Base-by-base conservation (phyloP, 2,113 vertebrate species). In the Ibidorhyncha struthersii region DNA sequence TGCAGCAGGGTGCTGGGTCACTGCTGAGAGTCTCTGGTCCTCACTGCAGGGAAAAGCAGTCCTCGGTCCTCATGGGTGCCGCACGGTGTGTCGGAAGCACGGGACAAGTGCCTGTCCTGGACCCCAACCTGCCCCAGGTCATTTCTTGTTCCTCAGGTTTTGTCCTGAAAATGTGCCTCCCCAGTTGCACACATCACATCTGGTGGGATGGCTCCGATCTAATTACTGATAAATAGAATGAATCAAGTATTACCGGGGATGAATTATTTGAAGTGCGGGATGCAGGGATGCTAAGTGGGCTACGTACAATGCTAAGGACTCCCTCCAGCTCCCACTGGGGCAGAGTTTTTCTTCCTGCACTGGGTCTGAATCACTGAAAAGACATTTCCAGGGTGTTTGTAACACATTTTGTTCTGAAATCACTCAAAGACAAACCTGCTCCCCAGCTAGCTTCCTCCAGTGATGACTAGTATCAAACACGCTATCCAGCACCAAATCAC, bases 241-340 rank as follows among this genome's bases (percentile, higher is more conserved):
- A 79, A 50, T 52, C 45, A 36, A 22, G 8, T 10, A 14, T 29
- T 62, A 30, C 21, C 52, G 20, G 36, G 71, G 53, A 49, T 11
- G 7, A 80, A 38, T 69, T 56, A 10, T 70, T 34, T 40, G 67
- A 55, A 66, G 45, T 3, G 1, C 1, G 1, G 53, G 72, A 63
- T 9, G 13, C 30, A 26, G 63, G 49, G 27, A 78, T 23, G 53
- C 43, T 58, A 22, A 56, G 7, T 2, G 4, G 58, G 36, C 45
- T 82, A 10, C 1, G 5, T 10, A 32, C 1, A 4, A 25, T 0
- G 0, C 17, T 15, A 43, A 7, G 0, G 0, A 8, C 49, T 45
- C 6, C 21, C n/a, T 4, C 6, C 65, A 26, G 53, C 62, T 93
- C 65, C 77, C 21, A 4, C 45, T 4, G 25, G 36, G 34, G 29